These are phyloP conservation scores for Capromys pilorides DNA, from an alignment of 2,797 vertebrate species.

Conservation along the genomic window DNA sequence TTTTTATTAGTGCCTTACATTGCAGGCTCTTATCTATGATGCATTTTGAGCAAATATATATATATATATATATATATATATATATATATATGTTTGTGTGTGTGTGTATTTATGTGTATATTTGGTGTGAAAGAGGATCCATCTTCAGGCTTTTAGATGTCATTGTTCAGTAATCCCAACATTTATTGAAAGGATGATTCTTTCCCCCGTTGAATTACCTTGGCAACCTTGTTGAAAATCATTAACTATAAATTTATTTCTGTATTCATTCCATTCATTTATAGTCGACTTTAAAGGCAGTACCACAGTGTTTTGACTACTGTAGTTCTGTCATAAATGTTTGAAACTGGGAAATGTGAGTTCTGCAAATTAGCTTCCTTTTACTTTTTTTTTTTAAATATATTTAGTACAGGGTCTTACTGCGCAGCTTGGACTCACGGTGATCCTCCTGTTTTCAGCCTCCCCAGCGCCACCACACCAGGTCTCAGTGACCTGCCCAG, in stretches of 20 bases:
- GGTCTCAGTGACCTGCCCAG: too few relatives aligned
- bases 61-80: too few relatives aligned
- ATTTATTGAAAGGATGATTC: neutral
- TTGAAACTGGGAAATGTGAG: neutral
- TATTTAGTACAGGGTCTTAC: too few relatives aligned
- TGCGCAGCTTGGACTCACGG: too few relatives aligned
- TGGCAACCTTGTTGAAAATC: neutral
- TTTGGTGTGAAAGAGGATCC: neutral
- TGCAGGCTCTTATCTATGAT: neutral
- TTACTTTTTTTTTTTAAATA: neutral
- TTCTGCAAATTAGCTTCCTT: constrained; percentile 6
- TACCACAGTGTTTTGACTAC: neutral
- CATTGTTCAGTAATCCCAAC: neutral
- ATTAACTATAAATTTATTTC: neutral
- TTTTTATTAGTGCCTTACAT: neutral
- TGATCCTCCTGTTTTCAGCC: too few relatives aligned
- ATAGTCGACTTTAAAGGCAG: neutral
- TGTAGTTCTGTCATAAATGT: neutral
- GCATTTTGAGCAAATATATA: neutral
- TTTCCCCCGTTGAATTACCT: neutral
- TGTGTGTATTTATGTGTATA: too few relatives aligned
- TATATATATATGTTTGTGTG: too few relatives aligned
- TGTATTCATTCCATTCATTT: neutral
- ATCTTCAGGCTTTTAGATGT: neutral
- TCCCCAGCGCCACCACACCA: too few relatives aligned